phyloP scores from a whole-genome alignment of 2,797 vertebrate genomes.

The Enteromius afrohamiltoni region DNA sequence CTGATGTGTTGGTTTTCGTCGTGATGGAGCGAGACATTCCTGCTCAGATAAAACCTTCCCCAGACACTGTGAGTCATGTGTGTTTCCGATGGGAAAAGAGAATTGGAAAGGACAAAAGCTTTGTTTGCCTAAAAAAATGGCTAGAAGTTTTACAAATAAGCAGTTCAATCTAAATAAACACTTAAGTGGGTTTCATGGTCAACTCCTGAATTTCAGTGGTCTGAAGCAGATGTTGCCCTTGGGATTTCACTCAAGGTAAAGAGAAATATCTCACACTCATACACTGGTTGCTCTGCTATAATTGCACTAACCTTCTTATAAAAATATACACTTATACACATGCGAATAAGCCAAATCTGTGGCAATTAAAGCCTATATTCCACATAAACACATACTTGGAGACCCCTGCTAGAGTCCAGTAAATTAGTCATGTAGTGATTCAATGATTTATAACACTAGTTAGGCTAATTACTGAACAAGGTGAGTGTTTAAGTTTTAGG shows the following conservation, averaged over 20 bases:
- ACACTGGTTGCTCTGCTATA: conserved; percentile 36
- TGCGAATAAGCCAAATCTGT: conserved; percentile 18
- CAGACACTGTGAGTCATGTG: conserved; percentile 54
- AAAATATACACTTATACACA: conserved; percentile 62
- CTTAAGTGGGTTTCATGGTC: conserved; percentile 37
- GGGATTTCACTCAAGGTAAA: conserved; percentile 56
- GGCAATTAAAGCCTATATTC: conserved; percentile 53
- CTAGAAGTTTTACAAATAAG: conserved; percentile 32
- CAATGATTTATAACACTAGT: conserved; percentile 27
- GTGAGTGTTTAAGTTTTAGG: conserved; percentile 6
- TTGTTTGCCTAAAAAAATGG: conserved; percentile 13
- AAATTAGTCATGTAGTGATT: conserved; percentile 10
- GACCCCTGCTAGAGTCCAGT: conserved; percentile 47
- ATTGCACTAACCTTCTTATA: conserved; percentile 45
- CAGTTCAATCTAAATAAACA: conserved; percentile 52
- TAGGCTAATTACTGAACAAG: neutral
- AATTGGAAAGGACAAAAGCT: neutral
- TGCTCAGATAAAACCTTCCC: conserved; percentile 5
- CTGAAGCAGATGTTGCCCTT: conserved; percentile 36
- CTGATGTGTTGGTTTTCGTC: conserved; percentile 25
- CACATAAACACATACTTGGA: conserved; percentile 65
- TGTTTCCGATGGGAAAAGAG: conserved; percentile 60
- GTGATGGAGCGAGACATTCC: conserved; percentile 43
- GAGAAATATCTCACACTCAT: conserved; percentile 19
- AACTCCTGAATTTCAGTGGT: conserved; percentile 12